phyloP scores from a whole-genome alignment of 2,113 vertebrate species.

The Neodontobutis hainanensis region DNA sequence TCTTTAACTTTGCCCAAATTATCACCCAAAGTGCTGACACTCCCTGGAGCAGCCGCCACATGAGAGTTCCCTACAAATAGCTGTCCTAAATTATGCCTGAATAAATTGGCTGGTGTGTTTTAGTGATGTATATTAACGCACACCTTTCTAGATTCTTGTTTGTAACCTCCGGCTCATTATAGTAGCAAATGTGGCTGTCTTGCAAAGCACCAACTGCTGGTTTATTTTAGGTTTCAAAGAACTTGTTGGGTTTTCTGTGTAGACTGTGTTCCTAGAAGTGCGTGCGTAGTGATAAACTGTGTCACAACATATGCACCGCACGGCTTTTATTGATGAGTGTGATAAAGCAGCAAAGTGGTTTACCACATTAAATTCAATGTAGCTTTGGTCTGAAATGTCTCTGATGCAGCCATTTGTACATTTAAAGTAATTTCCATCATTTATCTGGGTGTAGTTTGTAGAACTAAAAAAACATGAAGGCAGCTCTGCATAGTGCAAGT shows the following conservation, averaged over 20 bases:
- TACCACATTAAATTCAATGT: slow-evolving; percentile 36
- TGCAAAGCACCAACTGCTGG: slow-evolving; percentile 47
- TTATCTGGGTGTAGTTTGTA: background rate
- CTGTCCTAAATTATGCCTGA: slow-evolving; percentile 40
- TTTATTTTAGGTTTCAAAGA: slow-evolving; percentile 56
- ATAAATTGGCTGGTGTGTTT: slow-evolving; percentile 50
- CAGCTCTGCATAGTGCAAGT: slow-evolving; percentile 35
- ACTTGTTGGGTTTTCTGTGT: slow-evolving; percentile 43
- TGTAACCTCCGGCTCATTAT: slow-evolving; percentile 22
- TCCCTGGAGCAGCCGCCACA: slow-evolving; percentile 19
- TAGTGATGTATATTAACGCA: slow-evolving; percentile 47
- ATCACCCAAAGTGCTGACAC: slow-evolving; percentile 54
- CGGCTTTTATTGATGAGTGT: slow-evolving; percentile 28
- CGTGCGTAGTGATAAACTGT: slow-evolving; percentile 34
- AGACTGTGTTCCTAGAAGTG: slow-evolving; percentile 61
- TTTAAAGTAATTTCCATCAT: background rate
- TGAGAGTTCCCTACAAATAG: slow-evolving; percentile 34
- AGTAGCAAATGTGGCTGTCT: background rate
- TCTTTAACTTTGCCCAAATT: slow-evolving; percentile 37
- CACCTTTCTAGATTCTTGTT: slow-evolving; percentile 13
- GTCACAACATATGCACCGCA: slow-evolving; percentile 8
- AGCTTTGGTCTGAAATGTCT: background rate
- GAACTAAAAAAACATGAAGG: slow-evolving; percentile 3
- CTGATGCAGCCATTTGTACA: slow-evolving; percentile 53
- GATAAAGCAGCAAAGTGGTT: slow-evolving; percentile 42